A percentile compares a stretch with the other conserved stretches of the same genome.
phyloP scores from a whole-genome alignment of 37 sponge, comb jelly and placozoan species.

The Bolinopsis microptera region DNA sequence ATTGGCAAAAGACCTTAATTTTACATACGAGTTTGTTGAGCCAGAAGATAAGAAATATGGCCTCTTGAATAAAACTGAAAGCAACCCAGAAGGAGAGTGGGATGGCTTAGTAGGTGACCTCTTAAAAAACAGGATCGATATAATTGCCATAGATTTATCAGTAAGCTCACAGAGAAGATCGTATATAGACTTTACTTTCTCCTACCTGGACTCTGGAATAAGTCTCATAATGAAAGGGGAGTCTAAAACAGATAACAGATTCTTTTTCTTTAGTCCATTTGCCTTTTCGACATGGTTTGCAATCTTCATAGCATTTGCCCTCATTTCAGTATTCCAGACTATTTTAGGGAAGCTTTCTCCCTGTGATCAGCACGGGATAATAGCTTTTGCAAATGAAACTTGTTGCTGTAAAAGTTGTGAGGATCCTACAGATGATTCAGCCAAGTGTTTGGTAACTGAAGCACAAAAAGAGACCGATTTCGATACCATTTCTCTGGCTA shows the following conservation, averaged over 20 bases:
- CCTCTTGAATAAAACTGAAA: background rate
- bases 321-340: background rate
- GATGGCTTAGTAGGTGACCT: slow-evolving; percentile 7
- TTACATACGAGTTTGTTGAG: slow-evolving; percentile 15
- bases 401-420: background rate
- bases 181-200: slow-evolving; percentile 29
- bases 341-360: slow-evolving; percentile 30
- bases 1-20: background rate
- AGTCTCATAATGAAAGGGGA: slow-evolving; percentile 50
- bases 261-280: slow-evolving; percentile 53
- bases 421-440: background rate
- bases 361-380: slow-evolving; percentile 18
- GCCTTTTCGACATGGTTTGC: slow-evolving; percentile 50
- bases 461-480: background rate
- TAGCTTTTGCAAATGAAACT: background rate
- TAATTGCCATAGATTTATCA: slow-evolving; percentile 50
- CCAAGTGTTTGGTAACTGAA: slow-evolving; percentile 21
- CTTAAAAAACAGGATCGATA: slow-evolving; percentile 30
- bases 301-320: background rate
- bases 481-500: background rate
- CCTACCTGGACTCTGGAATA: background rate
- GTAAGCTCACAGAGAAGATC: slow-evolving; percentile 32
- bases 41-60: slow-evolving; percentile 26
- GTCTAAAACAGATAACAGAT: slow-evolving; percentile 31
- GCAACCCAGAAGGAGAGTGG: background rate